Base-by-base conservation (phyloP, 2,888 invertebrate genomes). In the Ischnus inquisitorius region DNA sequence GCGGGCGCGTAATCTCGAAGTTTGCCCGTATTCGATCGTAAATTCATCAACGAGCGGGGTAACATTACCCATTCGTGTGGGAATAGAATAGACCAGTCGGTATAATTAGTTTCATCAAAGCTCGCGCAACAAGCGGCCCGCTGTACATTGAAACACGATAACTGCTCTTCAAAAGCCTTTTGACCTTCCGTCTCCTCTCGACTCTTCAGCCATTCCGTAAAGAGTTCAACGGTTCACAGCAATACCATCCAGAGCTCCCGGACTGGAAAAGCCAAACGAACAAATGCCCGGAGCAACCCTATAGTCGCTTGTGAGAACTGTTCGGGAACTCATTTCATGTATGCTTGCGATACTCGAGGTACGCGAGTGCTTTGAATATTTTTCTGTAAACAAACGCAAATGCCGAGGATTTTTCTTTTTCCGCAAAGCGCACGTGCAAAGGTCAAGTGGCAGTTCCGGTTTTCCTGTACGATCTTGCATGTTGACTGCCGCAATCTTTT, bases 141-240 rank as follows among this genome's bases (percentile, higher is more conserved):
- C 54, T 22, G 19, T 54, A 19, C 54, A 54, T 54, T 10, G 54
- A 54, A 54, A 54, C 22, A 16, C 54, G 10, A 54, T 54, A 54
- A 22, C 19, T 16, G 22, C 54, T 10, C 54, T 16, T 16, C 10
- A 19, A 54, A 22, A 19, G 22, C 54, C 22, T 54, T 54, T 54
- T 54, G 54, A 54, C 12, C 54, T 54, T 54, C 19, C 10, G 22
- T 54, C 19, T 22, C 54, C 10, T 54, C 22, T 12, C 19, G 22
- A 22, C 54, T 22, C 22, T 54, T 54, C 19, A 54, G 19, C 19
- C 54, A 3, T 22, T 54, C 19, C 22, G 54, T 2, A 10, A 3
- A 54, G 22, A 19, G 54, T 19, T 8, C 34, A 34, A 16, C 19
- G 51, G 8, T 54, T 54, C 22, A 54, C 10, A 51, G 19, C 2